These are phyloP conservation scores for Chiroxiphia lanceolata DNA, from an alignment of 2,797 vertebrate genomes.

Conservation along the genomic window DNA sequence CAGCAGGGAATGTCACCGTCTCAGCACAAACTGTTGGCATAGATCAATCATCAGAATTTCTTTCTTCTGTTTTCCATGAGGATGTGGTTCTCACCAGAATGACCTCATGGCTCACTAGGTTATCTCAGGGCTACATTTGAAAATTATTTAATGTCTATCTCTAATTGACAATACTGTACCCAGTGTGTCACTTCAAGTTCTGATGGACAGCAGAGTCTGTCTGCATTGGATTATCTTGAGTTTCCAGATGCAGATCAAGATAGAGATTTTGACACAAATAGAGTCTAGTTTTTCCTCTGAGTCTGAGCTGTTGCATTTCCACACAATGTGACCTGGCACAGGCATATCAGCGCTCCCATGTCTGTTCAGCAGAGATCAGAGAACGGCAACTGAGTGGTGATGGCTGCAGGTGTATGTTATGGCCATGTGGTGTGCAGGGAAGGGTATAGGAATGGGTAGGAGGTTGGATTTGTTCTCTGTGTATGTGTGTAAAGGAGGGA, in stretches of 20 bases:
- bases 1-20: neutral
- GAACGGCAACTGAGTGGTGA: accelerated
- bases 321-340: accelerated
- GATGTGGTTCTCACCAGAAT: neutral
- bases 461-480: neutral
- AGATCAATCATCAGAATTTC: neutral
- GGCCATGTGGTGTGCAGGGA: neutral
- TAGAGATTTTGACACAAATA: neutral
- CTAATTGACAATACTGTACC: neutral
- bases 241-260: neutral
- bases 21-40: neutral
- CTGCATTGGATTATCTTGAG: neutral
- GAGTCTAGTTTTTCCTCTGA: neutral
- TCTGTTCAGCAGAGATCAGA: neutral
- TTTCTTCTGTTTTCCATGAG: neutral
- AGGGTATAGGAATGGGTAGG: neutral
- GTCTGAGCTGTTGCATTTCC: neutral
- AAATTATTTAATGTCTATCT: neutral
- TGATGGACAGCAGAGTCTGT: neutral
- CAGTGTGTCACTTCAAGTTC: neutral
- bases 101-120: neutral
- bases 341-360: accelerated
- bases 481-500: neutral
- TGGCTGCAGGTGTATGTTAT: accelerated
- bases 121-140: neutral